Conservation (phyloP, 2,797 vertebrate genomes). For the Capromys pilorides region DNA sequence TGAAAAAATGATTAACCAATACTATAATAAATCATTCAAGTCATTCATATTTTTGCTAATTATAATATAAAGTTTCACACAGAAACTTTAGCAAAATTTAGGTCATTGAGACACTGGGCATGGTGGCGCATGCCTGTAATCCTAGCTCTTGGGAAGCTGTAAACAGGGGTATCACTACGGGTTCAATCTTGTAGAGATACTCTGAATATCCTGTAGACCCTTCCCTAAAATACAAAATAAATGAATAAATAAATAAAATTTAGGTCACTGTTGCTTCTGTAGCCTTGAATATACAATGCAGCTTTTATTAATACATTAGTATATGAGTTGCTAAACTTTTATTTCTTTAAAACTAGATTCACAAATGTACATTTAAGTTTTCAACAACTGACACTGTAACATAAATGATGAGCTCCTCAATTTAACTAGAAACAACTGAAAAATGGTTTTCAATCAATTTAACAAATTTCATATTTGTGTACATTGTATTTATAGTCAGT, state of each 20-base stretch:
- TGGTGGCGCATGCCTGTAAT: too few relatives aligned
- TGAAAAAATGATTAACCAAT: slow-evolving; percentile 85
- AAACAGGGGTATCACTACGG: too few relatives aligned
- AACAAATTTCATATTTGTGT: slow-evolving; percentile 54
- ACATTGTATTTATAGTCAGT: slow-evolving; percentile 53
- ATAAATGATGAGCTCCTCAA: slow-evolving; percentile 21
- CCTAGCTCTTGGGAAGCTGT: too few relatives aligned
- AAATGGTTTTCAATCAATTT: slow-evolving; percentile 56
- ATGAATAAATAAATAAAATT: not conserved
- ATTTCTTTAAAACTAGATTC: slow-evolving; percentile 61
- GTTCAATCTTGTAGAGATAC: too few relatives aligned
- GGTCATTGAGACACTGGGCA: too few relatives aligned
- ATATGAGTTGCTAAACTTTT: not conserved
- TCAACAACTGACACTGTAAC: slow-evolving; percentile 46
- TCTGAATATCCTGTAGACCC: too few relatives aligned
- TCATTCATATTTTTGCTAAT: slow-evolving; percentile 78
- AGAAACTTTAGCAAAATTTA: slow-evolving; percentile 70
- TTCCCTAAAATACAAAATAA: too few relatives aligned
- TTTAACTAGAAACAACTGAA: slow-evolving; percentile 49
- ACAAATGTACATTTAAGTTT: slow-evolving; percentile 34
- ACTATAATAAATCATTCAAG: slow-evolving; percentile 81
- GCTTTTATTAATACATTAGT: slow-evolving; percentile 10
- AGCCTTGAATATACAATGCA: slow-evolving; percentile 14
- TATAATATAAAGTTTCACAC: slow-evolving; percentile 65
- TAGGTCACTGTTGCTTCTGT: not conserved